Evolutionary conservation across 2,797 vertebrate genomes (phyloP).

Genomic region (Artibeus lituratus): DNA sequence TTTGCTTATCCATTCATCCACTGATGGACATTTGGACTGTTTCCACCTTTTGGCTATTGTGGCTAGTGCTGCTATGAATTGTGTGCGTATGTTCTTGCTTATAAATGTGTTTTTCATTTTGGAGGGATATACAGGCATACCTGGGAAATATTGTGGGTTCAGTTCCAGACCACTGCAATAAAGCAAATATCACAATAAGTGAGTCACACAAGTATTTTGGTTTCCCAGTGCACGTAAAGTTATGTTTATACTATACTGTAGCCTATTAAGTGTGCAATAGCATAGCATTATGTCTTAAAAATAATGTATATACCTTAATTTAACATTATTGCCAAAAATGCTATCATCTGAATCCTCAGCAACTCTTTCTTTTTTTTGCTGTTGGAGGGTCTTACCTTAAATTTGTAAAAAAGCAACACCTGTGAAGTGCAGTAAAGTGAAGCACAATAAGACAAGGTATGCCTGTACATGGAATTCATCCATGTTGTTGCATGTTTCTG

Average conservation of each 20-base stretch:
- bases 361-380: neutral
- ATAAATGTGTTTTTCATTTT: neutral
- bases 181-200: neutral
- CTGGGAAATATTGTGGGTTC: neutral
- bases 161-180: neutral
- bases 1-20: neutral
- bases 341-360: neutral
- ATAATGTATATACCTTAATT: neutral
- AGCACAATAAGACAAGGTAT: neutral
- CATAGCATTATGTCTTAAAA: neutral
- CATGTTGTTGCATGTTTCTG: neutral
- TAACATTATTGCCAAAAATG: neutral
- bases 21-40: neutral
- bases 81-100: neutral
- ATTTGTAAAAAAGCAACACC: neutral
- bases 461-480: neutral
- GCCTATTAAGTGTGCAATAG: neutral
- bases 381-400: neutral
- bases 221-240: neutral
- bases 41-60: neutral
- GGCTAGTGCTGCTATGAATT: neutral
- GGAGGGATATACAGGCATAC: neutral
- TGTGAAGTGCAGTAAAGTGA: neutral
- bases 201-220: neutral
- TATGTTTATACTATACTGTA: neutral